These are phyloP conservation scores for Oreohelix idahoensis DNA, from an alignment of 1,140 invertebrate genomes.

Conservation along the genomic window DNA sequence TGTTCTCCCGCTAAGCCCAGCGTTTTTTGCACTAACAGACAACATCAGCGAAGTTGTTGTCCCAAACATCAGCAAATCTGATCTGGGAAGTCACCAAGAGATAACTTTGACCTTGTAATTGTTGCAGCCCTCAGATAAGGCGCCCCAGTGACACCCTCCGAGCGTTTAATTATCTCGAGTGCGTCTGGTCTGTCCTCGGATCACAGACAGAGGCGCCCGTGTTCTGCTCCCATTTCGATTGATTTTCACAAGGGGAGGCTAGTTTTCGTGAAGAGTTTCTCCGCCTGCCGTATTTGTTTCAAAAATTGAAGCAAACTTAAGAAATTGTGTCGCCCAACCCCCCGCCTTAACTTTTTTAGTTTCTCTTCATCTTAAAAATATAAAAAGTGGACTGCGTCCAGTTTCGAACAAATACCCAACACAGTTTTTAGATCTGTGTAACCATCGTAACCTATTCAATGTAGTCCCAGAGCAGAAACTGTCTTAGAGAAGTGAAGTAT, in stretches of 20 bases:
- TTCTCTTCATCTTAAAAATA: too few relatives aligned
- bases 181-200: neutral
- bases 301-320: neutral
- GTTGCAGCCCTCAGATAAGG: neutral
- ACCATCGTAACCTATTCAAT: too few relatives aligned
- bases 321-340: neutral
- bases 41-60: too few relatives aligned
- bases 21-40: too few relatives aligned
- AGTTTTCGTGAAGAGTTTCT: neutral
- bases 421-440: too few relatives aligned
- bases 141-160: neutral
- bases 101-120: neutral
- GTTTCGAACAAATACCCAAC: too few relatives aligned
- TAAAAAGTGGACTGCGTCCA: too few relatives aligned
- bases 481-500: too few relatives aligned
- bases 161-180: slow-evolving; percentile 1
- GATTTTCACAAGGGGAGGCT: neutral
- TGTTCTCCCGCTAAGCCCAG: too few relatives aligned
- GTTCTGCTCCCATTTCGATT: neutral
- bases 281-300: neutral
- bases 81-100: neutral
- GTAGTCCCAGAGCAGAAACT: too few relatives aligned
- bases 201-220: neutral
- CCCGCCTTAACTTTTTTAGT: too few relatives aligned
- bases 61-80: neutral